Evolutionary conservation across 2,888 invertebrate species (phyloP), one percentile per base, ranked within the genome.

Genomic region (Branchinecta sandiegonensis): DNA sequence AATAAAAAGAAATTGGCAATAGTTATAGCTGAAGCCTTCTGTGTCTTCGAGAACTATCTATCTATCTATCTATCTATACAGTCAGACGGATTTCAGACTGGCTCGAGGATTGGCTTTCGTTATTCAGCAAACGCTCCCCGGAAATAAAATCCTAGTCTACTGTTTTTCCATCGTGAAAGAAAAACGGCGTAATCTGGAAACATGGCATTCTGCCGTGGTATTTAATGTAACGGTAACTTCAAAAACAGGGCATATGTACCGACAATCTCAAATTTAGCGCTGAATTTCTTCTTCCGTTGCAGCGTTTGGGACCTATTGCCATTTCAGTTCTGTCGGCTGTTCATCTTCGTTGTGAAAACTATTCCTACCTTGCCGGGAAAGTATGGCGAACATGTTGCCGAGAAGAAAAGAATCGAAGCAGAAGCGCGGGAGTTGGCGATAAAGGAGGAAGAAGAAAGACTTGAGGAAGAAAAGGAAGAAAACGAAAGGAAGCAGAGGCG

Each of bases 311-410:
- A 92, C 75, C 90, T 90, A 1, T 78, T 92, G 73, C 93, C 92
- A 0, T 86, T 89, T 76, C 92, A 92, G 82, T 84, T 91, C 75
- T 88, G 89, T 0, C 77, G 84, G 72, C 82, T 85, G 72, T 78
- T 70, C 8, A 72, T 74, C 14, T 75, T 73, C 67, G 63, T 75
- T 46, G 71, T 74, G 10, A 69, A 72, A 2, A 69, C 71, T n/a
- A 71, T 74, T 37, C 75, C 75, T 7, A 70, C 70, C 37, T 72
- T 73, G 47, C 63, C 71, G 12, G 23, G 17, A 4, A 46, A 46
- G 14, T 12, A 50, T 11, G 4, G n/a, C 10, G 17, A 14, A 37
- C 48, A 69, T 12, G 48, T 17, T 86, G 47, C 86, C 86, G 84
- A 82, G 82, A 85, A 77, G 78, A 83, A 76, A 84, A 79, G 76